phyloP scores from a whole-genome alignment of 2,888 invertebrate genomes.

The Ariolimax columbianus region DNA sequence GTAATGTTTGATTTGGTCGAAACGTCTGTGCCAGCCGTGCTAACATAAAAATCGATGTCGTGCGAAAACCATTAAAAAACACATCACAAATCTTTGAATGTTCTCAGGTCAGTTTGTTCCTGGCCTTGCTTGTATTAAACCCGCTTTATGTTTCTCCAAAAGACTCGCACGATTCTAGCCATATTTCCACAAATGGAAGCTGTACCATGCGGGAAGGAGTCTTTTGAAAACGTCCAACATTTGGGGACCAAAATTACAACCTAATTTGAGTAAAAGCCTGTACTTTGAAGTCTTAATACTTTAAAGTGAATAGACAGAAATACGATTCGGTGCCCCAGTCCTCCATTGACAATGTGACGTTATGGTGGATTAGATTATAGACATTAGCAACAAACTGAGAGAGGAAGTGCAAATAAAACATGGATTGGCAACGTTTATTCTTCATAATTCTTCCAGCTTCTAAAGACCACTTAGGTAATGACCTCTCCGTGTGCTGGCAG shows the following conservation, averaged over 20 bases:
- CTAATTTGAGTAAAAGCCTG: conserved; percentile 39
- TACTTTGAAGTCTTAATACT: background rate
- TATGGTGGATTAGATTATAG: background rate
- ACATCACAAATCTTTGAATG: no score
- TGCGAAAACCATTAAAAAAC: no score
- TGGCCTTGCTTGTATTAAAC: no score
- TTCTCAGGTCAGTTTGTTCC: no score
- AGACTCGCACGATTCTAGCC: no score
- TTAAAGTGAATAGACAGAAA: background rate
- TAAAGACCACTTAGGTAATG: conserved; percentile 26
- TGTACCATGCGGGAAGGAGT: background rate
- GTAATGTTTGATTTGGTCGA: no score
- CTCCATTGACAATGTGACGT: conserved; percentile 19
- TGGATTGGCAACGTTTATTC: background rate
- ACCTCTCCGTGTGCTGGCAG: background rate
- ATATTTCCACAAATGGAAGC: background rate
- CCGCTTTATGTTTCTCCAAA: no score
- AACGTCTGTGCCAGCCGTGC: no score
- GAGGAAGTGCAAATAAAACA: background rate
- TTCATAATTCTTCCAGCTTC: background rate
- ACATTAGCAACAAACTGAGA: background rate
- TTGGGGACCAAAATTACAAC: background rate
- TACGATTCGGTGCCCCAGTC: background rate
- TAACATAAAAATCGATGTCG: no score
- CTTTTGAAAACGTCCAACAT: background rate